Evolutionary conservation across 2,888 invertebrate species (phyloP).

Genomic region (Bugulina stolonifera): DNA sequence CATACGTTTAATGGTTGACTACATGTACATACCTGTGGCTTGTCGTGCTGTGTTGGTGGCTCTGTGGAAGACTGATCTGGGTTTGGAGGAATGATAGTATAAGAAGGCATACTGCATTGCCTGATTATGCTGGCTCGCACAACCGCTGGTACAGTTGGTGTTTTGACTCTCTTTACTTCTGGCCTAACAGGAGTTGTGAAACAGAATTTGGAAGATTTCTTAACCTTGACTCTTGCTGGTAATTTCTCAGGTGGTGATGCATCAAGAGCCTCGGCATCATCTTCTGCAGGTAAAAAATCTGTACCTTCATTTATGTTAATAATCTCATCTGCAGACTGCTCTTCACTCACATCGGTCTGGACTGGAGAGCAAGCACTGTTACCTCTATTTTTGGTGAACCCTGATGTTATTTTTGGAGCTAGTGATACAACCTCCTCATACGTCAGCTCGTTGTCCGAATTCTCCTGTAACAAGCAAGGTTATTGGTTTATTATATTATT

Average conservation of each 20-base stretch:
- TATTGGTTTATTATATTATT: too few species aligned
- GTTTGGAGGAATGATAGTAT: background rate
- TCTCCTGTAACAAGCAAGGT: background rate
- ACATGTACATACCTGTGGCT: background rate
- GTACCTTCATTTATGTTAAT: background rate
- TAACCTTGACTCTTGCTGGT: background rate
- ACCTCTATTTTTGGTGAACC: background rate
- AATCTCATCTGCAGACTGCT: background rate
- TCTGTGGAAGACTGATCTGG: background rate
- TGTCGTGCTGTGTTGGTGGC: background rate
- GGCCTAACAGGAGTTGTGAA: background rate
- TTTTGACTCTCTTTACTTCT: background rate
- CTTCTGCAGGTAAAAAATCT: background rate
- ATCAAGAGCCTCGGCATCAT: background rate
- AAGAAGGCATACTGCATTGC: slow-evolving; percentile 19
- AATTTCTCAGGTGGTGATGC: background rate
- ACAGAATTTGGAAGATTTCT: background rate
- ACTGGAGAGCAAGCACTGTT: background rate
- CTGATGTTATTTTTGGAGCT: background rate
- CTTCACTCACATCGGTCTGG: background rate
- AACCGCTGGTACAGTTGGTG: background rate
- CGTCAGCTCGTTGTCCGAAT: background rate
- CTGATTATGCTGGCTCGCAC: background rate
- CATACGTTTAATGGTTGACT: too few species aligned
- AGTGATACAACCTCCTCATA: background rate